phyloP scores from a whole-genome alignment of 2,113 vertebrate genomes.

The Oncorhynchus nerka region DNA sequence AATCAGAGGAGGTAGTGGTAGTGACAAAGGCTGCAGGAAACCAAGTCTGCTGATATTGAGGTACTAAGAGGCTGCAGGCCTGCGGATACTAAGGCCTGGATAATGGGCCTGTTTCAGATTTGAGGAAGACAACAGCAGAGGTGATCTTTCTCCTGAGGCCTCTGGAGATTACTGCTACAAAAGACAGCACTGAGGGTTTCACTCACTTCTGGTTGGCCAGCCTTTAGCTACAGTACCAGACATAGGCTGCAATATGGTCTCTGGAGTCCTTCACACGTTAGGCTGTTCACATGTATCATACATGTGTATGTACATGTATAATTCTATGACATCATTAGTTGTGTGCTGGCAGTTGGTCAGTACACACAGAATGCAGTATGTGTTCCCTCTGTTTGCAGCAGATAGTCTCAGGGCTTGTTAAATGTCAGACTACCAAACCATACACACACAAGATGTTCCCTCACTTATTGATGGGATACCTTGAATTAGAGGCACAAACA shows the following conservation, averaged over 20 bases:
- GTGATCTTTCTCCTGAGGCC: slow-evolving; percentile 81
- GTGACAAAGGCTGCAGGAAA: slow-evolving; percentile 73
- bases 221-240: too few relatives aligned
- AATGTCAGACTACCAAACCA: slow-evolving; percentile 60
- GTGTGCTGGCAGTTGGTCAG: slow-evolving; percentile 56
- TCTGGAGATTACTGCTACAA: slow-evolving; percentile 83
- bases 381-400: slow-evolving; percentile 22
- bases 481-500: slow-evolving; percentile 69
- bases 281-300: neutral
- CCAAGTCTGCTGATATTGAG: too few relatives aligned
- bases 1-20: slow-evolving; percentile 66
- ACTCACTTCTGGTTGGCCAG: too few relatives aligned
- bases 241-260: slow-evolving; percentile 9
- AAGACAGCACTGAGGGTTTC: slow-evolving; percentile 13
- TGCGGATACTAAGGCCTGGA: slow-evolving; percentile 74
- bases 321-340: neutral
- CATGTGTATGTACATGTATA: neutral
- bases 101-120: slow-evolving; percentile 73
- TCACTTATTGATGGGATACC: slow-evolving; percentile 72
- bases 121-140: slow-evolving; percentile 75
- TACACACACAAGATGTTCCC: slow-evolving; percentile 57
- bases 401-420: slow-evolving; percentile 20
- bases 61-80: slow-evolving; percentile 41
- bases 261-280: neutral
- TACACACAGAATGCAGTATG: slow-evolving; percentile 52